Conservation (phyloP, 2,888 invertebrate species). For the Aplocera efformata region DNA sequence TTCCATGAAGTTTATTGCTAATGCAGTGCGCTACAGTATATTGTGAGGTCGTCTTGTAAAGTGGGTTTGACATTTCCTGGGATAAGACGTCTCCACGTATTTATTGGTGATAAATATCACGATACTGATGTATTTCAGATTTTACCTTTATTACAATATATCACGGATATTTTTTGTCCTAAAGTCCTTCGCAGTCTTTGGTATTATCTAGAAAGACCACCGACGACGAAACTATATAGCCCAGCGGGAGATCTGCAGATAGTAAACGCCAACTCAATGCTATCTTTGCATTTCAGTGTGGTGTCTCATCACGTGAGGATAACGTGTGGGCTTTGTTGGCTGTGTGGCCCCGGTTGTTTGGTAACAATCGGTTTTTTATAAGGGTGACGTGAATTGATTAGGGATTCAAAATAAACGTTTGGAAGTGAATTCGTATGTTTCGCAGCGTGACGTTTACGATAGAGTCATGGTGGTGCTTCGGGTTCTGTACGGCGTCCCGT, state of each 20-base stretch:
- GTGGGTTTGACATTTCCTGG: conserved; percentile 5
- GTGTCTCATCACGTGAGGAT: conserved; percentile 30
- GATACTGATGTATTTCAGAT: conserved; percentile 1
- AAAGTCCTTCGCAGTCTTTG: conserved; percentile 15
- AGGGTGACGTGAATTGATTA: conserved; percentile 64
- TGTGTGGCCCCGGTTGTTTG: conserved; percentile 51
- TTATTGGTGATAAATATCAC: neutral
- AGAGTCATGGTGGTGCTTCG: conserved; percentile 54
- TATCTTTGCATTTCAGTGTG: conserved; percentile 36
- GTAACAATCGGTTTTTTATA: conserved; percentile 44
- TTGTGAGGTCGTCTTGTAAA: conserved; percentile 28
- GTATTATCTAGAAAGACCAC: conserved; percentile 32
- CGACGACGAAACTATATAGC: conserved; percentile 31
- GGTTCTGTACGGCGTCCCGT: conserved; percentile 51
- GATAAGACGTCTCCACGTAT: neutral
- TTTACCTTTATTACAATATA: conserved; percentile 3
- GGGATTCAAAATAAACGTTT: conserved; percentile 54
- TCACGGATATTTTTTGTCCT: neutral
- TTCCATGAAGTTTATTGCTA: conserved; percentile 64
- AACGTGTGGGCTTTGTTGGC: conserved; percentile 42
- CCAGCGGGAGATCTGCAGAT: conserved; percentile 34
- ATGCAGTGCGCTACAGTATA: conserved; percentile 42
- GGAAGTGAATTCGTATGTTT: conserved; percentile 74
- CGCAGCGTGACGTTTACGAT: conserved; percentile 72
- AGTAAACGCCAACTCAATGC: conserved; percentile 27